phyloP scores from a whole-genome alignment of 1,140 invertebrate genomes.

The Meloidogyne floridensis region DNA sequence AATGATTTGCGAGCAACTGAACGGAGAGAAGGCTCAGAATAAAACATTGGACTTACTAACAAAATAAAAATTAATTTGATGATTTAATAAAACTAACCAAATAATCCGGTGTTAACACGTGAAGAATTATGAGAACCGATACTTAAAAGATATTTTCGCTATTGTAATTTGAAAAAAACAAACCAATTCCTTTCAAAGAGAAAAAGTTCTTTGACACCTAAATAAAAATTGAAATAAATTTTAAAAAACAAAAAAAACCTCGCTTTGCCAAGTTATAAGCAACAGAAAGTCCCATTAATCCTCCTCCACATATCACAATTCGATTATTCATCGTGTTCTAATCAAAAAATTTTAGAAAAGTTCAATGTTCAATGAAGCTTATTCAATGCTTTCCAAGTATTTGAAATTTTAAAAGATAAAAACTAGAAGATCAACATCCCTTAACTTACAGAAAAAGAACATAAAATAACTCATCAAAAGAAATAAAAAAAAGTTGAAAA shows the following conservation, averaged over 20 bases:
- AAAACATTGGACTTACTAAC: constrained; percentile 82
- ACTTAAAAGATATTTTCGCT: background rate
- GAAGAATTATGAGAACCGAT: constrained; percentile 14
- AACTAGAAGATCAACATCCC: no score
- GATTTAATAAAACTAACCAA: background rate
- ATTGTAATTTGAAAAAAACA: background rate
- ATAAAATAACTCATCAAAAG: no score
- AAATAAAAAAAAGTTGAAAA: no score
- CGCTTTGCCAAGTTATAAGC: constrained; percentile 86
- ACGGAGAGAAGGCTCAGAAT: constrained; percentile 78
- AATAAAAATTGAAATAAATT: background rate
- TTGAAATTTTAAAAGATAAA: no score
- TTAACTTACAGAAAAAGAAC: no score
- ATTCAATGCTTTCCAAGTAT: no score
- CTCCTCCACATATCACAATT: constrained; percentile 76
- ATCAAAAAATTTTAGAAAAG: no score
- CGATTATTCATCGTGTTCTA: background rate
- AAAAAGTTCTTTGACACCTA: constrained; percentile 68
- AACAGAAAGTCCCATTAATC: constrained; percentile 87
- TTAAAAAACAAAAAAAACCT: constrained; percentile 73
- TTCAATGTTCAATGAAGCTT: background rate
- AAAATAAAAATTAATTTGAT: background rate
- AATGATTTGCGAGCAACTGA: constrained; percentile 81
- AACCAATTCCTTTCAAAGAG: constrained; percentile 74
- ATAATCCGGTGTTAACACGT: background rate